Evolutionary conservation across 1,140 invertebrate species (phyloP).

Genomic region (Hermetia illucens): DNA sequence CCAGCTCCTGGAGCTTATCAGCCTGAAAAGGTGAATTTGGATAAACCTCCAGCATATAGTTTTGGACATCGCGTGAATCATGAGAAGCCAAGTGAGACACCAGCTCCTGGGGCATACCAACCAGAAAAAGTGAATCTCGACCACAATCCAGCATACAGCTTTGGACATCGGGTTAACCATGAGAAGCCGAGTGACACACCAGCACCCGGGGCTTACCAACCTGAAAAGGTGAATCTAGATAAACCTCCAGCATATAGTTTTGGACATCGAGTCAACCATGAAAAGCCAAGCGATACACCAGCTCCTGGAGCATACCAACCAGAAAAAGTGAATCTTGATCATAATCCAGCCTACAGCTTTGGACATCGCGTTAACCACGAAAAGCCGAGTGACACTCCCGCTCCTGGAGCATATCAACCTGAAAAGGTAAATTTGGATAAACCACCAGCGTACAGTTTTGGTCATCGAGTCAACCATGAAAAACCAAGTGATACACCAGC

Average conservation of each 20-base stretch:
- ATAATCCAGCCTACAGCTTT: slow-evolving; percentile 38
- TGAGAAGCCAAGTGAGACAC: slow-evolving; percentile 44
- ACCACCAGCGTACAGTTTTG: slow-evolving; percentile 31
- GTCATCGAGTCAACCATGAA: slow-evolving; percentile 30
- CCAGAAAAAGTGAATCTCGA: slow-evolving; percentile 54
- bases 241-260: slow-evolving; percentile 42
- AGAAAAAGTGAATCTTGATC: slow-evolving; percentile 44
- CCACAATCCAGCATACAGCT: slow-evolving; percentile 38
- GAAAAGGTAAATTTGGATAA: slow-evolving; percentile 38
- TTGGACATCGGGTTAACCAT: slow-evolving; percentile 35
- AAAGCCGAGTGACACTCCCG: slow-evolving; percentile 37
- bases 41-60: slow-evolving; percentile 34
- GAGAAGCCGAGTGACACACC: slow-evolving; percentile 41
- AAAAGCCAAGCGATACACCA: slow-evolving; percentile 36
- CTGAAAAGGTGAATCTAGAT: slow-evolving; percentile 48
- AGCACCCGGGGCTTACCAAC: slow-evolving; percentile 44
- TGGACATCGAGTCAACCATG: slow-evolving; percentile 35
- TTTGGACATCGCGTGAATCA: slow-evolving; percentile 38
- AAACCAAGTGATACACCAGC: slow-evolving; percentile 37
- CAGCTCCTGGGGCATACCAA: slow-evolving; percentile 62
- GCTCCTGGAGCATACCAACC: slow-evolving; percentile 34
- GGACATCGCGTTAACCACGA: slow-evolving; percentile 32
- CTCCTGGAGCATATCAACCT: slow-evolving; percentile 36
- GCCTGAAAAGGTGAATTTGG: slow-evolving; percentile 40
- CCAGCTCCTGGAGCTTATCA: slow-evolving; percentile 40